Evolutionary conservation across 2,888 invertebrate genomes (phyloP), one percentile per base, ranked within the genome.

Genomic region (Scrobipalpa atriplicella): DNA sequence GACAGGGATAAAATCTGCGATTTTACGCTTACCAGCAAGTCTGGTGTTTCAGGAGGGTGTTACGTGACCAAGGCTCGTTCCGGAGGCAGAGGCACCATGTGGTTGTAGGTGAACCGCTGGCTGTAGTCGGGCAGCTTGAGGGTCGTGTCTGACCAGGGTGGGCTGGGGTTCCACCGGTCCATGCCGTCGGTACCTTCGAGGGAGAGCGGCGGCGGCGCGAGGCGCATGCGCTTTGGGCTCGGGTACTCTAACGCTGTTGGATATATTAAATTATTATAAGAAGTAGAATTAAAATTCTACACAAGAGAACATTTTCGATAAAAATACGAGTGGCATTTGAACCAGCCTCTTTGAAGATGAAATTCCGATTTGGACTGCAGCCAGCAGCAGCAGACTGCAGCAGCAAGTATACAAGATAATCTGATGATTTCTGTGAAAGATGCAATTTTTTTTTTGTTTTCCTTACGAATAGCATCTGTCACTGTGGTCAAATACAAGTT

Each of bases 101-200:
- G 95, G 66, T 95, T 94, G 81, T 97, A 97, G 0, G 96, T 95
- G 84, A 96, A 96, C 54, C 97, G 89, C 75, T 97, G 97, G 74
- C 95, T 95, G 79, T 96, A 96, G 66, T 96, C 95, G 0, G 96
- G 96, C 62, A 97, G 94, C 82, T 97, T 97, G 29, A 97, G 89
- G 18, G 95, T 95, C 0, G 96, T 95, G 78, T 97, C 97, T 0
- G 97, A 97, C 97, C 97, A 97, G 0, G 97, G 96, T 0, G 97
- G 96, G 80, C 96, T 96, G 29, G 96, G 96, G 86, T 96, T 97
- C 97, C 97, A 97, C 69, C 97, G 95, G 74, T 97, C 97, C 89
- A 96, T 96, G 54, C 96, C 94, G 71, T 96, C 96, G 29, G 96
- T 95, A n/a, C 89, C 90, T 38, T 91, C 92, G 36, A 86, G 66